Conservation (phyloP, 1,140 invertebrate species). For the Heliconius hermathena region DNA sequence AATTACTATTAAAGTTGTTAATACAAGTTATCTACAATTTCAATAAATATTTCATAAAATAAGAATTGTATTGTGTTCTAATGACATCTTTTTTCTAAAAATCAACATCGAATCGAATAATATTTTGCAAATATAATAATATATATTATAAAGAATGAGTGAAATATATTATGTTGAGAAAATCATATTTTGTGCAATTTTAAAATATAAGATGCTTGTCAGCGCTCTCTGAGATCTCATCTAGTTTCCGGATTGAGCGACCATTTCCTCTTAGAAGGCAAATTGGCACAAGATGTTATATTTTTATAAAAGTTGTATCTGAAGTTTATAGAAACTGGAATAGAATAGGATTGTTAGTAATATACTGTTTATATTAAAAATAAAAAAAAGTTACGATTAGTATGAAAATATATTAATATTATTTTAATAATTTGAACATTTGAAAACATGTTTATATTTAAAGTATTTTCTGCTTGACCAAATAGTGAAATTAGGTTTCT, state of each 20-base stretch:
- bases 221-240: slow-evolving; percentile 31
- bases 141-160: background rate
- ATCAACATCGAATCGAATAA: no score
- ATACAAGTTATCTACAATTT: no score
- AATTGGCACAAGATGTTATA: slow-evolving; percentile 24
- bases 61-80: no score
- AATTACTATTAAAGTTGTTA: no score
- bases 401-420: no score
- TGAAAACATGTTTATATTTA: no score
- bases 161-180: background rate
- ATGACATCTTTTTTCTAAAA: no score
- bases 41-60: no score
- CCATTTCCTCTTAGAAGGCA: slow-evolving; percentile 25
- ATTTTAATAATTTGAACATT: no score
- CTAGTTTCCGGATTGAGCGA: slow-evolving; percentile 24
- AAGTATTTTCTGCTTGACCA: no score
- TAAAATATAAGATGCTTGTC: slow-evolving; percentile 27
- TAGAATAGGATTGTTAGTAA: background rate
- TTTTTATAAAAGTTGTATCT: slow-evolving; percentile 5
- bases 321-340: background rate
- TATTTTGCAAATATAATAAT: no score
- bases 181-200: slow-evolving; percentile 7
- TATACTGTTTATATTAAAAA: background rate
- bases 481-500: background rate
- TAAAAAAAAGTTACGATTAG: no score